These are phyloP conservation scores for Microplitis manilae DNA, from an alignment of 2,888 invertebrate genomes.

Conservation along the genomic window DNA sequence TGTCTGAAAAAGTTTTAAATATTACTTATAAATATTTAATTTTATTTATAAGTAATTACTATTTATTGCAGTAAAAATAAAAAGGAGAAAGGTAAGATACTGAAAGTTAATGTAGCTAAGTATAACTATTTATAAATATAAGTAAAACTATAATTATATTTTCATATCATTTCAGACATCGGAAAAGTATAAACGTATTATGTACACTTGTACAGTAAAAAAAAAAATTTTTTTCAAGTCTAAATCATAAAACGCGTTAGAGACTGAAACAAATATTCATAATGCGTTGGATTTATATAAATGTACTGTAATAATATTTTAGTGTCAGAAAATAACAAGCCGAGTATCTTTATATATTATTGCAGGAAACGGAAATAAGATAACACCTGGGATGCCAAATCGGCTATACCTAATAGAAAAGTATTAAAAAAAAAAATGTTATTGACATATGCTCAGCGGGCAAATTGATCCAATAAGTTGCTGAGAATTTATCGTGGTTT, in stretches of 20 bases:
- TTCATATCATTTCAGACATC: slow-evolving; percentile 7
- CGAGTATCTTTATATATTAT: neutral
- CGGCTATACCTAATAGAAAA: slow-evolving; percentile 22
- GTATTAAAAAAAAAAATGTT: slow-evolving; percentile 54
- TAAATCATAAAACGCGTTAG: no score
- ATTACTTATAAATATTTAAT: no score
- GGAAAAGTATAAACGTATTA: neutral
- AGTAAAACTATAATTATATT: neutral
- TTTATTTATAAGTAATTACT: neutral
- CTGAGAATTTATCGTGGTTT: slow-evolving; percentile 4
- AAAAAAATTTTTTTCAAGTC: no score
- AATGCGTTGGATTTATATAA: no score
- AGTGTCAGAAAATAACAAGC: neutral
- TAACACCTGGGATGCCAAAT: neutral
- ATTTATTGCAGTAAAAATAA: neutral
- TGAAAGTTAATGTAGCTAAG: neutral
- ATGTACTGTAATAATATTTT: no score
- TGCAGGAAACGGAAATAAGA: slow-evolving; percentile 1
- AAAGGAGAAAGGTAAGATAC: neutral
- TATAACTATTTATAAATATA: neutral
- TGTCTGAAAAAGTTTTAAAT: slow-evolving; percentile 73
- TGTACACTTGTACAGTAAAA: no score
- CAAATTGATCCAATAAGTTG: slow-evolving; percentile 51
- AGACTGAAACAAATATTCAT: no score
- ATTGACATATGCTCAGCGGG: slow-evolving; percentile 52